These are phyloP conservation scores for Oryzias javanicus DNA, from an alignment of 2,113 vertebrate genomes.

Conservation along the genomic window DNA sequence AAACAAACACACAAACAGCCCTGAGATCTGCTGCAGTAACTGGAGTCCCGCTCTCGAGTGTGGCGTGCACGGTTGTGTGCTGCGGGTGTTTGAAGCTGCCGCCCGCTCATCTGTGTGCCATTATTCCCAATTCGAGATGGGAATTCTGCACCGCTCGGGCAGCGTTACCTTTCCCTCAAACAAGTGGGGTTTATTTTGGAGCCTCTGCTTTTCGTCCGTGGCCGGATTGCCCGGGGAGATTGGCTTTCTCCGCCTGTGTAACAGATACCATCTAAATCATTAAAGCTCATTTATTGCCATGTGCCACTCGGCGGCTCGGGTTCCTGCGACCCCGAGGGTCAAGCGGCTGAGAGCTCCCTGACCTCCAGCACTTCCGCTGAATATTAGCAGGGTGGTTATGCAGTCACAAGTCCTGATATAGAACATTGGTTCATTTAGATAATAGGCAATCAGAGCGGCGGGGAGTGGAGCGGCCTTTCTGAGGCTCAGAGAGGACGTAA, in stretches of 20 bases:
- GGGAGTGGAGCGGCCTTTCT: constrained; percentile 65
- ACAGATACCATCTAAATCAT: constrained; percentile 98
- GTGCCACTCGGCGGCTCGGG: constrained; percentile 89
- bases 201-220: constrained; percentile 60
- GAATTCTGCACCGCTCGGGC: constrained; percentile 30
- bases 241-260: constrained; percentile 85
- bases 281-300: constrained; percentile 87
- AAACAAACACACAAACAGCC: constrained; percentile 55
- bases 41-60: constrained; percentile 31
- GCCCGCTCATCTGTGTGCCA: constrained; percentile 61
- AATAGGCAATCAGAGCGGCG: constrained; percentile 76
- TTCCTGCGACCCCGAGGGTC: constrained; percentile 85
- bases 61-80: background rate
- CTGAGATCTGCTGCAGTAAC: constrained; percentile 43
- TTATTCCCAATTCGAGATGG: constrained; percentile 44
- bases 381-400: constrained; percentile 82
- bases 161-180: constrained; percentile 39
- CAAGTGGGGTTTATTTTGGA: constrained; percentile 68
- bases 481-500: constrained; percentile 74
- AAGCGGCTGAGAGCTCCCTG: constrained; percentile 82
- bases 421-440: constrained; percentile 78
- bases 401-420: constrained; percentile 80
- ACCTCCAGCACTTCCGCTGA: constrained; percentile 88
- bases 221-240: constrained; percentile 71
- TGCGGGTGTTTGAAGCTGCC: constrained; percentile 23